Evolutionary conservation across 2,888 invertebrate species (phyloP).

Genomic region (Nephrotoma guestfalica): DNA sequence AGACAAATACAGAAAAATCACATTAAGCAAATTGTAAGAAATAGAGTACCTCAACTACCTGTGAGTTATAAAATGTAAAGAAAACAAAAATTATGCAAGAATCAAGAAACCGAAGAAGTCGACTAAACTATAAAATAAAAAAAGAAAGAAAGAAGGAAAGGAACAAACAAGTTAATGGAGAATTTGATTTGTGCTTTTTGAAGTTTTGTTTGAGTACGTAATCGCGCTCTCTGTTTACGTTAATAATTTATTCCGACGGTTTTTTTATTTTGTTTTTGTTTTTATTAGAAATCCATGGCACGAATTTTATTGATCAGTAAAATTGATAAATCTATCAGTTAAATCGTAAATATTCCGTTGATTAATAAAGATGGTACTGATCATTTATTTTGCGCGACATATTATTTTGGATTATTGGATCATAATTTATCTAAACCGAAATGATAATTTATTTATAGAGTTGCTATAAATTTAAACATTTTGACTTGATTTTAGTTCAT

Average conservation of each 20-base stretch:
- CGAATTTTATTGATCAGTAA: not conserved
- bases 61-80: not conserved
- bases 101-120: not conserved
- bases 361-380: no score
- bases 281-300: not conserved
- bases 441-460: no score
- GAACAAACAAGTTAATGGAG: not conserved
- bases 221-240: not conserved
- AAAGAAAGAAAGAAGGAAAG: not conserved
- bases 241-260: not conserved
- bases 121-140: not conserved
- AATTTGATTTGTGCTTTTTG: not conserved
- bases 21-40: not conserved
- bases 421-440: no score
- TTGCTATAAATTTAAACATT: no score
- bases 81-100: not conserved
- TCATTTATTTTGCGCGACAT: no score
- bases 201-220: not conserved
- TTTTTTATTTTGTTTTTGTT: not conserved
- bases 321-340: not conserved
- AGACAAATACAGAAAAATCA: not conserved
- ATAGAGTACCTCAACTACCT: not conserved
- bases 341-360: no score
- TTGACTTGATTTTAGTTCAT: no score
- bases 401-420: no score